Evolutionary conservation across 2,797 vertebrate genomes (phyloP), one percentile per base, ranked within the genome.

Genomic region (Catamblyrhynchus diadema): DNA sequence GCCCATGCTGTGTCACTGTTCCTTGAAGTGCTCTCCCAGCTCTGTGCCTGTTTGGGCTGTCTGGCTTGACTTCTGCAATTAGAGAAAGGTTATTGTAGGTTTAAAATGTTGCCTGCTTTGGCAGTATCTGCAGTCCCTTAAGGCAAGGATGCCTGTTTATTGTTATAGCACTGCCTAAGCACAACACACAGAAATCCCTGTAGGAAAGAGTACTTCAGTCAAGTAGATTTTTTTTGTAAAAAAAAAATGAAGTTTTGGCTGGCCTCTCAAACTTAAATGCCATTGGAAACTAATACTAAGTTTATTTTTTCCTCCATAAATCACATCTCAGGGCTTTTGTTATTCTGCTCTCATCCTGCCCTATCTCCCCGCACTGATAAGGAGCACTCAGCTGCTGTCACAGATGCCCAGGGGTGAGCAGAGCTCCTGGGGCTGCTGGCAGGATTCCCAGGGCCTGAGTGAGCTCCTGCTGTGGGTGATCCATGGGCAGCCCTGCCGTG

Each of bases 101-200:
- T 96, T 95, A 75, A 91, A 90, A 92, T 22, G 24, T 83, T 95
- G 91, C 86, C 95, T 94, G 86, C 80, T 94, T 93, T 96, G 95
- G 95, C 96, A 95, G 87, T 44, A 44, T 94, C 75, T 79, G 22
- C 74, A 37, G 86, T 82, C 79, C 80, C 93, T 91, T 42, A 60
- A 83, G 93, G 92, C 91, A 41, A 90, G 86, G 87, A 89, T 78
- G 93, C 82, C 93, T 96, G 92, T 94, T 96, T 97, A 91, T 93
- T 93, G 93, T 95, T 95, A 73, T 32, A 87, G 67, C 74, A 44
- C 69, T 4, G 17, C 60, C 86, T 86, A 88, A 96, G 67, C 64
- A 84, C 90, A 94, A 51, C 77, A 56, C 48, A 47, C 65, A 73
- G 30, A 79, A 51, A 25, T 92, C 84, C 73, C 73, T 78, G 67